Percentiles rank a stretch among this genome's conserved stretches.
Conservation (phyloP, 2,888 invertebrate genomes). For the Melitaea athalia region DNA sequence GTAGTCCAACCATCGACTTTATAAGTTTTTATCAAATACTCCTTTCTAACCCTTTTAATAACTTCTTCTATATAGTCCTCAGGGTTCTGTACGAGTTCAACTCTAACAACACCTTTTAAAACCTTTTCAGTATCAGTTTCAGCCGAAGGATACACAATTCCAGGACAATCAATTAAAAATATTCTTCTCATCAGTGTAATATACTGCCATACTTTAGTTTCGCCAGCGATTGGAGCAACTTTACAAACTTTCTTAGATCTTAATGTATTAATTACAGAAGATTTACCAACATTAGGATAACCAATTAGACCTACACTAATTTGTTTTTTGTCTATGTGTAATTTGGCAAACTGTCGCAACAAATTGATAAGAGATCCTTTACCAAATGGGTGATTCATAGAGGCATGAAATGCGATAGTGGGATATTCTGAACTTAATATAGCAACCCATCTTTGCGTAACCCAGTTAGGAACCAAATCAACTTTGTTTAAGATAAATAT, state of each 20-base stretch:
- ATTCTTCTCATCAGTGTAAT: constrained; percentile 98
- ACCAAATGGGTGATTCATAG: constrained; percentile 98
- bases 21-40: constrained; percentile 95
- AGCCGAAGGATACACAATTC: constrained; percentile 98
- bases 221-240: constrained; percentile 98
- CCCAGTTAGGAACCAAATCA: constrained; percentile 98
- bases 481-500: constrained; percentile 99
- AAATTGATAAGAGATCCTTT: constrained; percentile 98
- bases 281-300: constrained; percentile 99
- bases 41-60: constrained; percentile 92
- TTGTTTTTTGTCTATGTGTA: constrained; percentile 98
- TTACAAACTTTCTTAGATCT: constrained; percentile 99
- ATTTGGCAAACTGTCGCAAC: constrained; percentile 95
- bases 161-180: constrained; percentile 99
- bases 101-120: constrained; percentile 98
- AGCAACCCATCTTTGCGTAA: constrained; percentile 98
- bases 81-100: constrained; percentile 95
- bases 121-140: constrained; percentile 98
- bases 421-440: constrained; percentile 97
- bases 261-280: constrained; percentile 98
- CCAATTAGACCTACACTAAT: constrained; percentile 99
- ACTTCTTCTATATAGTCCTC: constrained; percentile 96
- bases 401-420: constrained; percentile 99
- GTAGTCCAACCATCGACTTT: constrained; percentile 91
- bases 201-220: constrained; percentile 99